phyloP scores from a whole-genome alignment of 2,113 vertebrate genomes.

The Bubo bubo region DNA sequence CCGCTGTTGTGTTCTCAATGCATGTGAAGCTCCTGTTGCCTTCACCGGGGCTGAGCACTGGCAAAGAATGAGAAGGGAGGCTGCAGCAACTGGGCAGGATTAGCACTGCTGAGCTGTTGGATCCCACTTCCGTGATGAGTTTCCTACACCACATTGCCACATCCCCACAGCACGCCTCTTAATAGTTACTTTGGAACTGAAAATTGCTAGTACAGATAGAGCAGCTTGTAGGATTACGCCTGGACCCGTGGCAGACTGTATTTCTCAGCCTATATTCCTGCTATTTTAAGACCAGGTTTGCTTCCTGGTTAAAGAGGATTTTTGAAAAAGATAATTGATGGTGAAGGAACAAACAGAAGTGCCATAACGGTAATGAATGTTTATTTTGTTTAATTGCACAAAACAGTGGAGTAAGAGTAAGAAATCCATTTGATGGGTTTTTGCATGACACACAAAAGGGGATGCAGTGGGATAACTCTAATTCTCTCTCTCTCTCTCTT shows the following conservation, averaged over 20 bases:
- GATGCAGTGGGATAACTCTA: not conserved
- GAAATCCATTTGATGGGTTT: not conserved
- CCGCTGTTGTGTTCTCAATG: not conserved
- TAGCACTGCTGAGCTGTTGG: not conserved
- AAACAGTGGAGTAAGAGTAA: not conserved
- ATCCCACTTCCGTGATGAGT: not conserved
- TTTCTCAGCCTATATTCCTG: not conserved
- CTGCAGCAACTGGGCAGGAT: not conserved
- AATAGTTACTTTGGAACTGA: not conserved
- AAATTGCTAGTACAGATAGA: not conserved
- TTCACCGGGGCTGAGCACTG: not conserved
- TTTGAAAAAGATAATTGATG: not conserved
- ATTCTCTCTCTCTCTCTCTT: not conserved
- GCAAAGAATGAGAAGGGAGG: not conserved
- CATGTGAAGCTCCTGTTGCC: not conserved
- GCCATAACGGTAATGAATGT: rapidly evolving
- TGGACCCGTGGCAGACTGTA: not conserved
- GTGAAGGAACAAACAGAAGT: not conserved
- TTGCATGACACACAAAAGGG: not conserved
- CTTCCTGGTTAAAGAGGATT: not conserved
- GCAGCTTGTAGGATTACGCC: not conserved
- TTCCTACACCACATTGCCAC: not conserved
- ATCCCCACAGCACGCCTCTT: not conserved
- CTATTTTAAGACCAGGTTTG: not conserved
- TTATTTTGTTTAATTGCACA: not conserved